Conservation (phyloP, 2,113 vertebrate species). For the Uria lomvia region DNA sequence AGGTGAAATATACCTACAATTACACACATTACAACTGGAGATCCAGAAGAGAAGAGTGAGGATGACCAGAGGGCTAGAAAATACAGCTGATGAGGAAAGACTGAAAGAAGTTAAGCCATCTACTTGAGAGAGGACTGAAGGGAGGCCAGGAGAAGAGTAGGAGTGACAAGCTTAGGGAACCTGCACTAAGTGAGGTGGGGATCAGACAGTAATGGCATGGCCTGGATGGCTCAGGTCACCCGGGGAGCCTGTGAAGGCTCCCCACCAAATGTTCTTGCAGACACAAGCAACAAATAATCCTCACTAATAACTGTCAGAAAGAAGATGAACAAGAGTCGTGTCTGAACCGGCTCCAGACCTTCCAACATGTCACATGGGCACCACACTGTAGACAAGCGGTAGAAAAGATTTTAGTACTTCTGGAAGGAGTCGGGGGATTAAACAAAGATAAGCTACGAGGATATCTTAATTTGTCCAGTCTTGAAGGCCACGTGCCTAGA, state of each 20-base stretch:
- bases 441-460: neutral
- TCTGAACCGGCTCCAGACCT: neutral
- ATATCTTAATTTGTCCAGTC: neutral
- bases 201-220: neutral
- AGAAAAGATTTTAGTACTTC: neutral
- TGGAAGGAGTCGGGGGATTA: neutral
- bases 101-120: neutral
- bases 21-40: neutral
- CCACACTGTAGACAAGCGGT: neutral
- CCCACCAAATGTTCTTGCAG: neutral
- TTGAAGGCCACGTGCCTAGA: neutral
- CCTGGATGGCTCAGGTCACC: neutral
- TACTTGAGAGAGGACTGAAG: neutral
- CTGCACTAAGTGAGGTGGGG: accelerated
- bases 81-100: neutral
- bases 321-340: neutral
- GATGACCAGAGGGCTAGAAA: neutral
- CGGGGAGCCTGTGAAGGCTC: neutral
- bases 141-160: neutral
- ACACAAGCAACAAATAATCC: neutral
- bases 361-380: neutral
- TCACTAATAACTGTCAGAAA: neutral
- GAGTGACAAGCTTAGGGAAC: neutral
- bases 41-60: neutral
- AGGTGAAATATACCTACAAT: neutral